Conservation (phyloP, 2,113 vertebrate species). For the Acrocephalus kingi region DNA sequence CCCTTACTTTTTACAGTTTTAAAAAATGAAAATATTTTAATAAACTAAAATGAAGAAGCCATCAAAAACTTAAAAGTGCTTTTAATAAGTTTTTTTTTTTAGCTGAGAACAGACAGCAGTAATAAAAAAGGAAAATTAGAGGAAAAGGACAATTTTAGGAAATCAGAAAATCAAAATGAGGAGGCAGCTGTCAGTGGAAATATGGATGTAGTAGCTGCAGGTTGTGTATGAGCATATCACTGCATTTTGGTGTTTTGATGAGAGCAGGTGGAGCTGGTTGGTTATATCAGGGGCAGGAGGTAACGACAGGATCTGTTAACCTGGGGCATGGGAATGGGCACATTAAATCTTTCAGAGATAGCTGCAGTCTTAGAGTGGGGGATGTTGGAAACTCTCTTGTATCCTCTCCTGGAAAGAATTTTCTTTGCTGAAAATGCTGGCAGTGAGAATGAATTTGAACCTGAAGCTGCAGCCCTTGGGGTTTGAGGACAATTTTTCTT, state of each 20-base stretch:
- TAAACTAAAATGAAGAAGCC: not conserved
- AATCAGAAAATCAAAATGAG: not conserved
- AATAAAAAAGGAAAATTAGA: not conserved
- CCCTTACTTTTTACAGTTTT: not conserved
- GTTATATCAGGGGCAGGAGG: not conserved
- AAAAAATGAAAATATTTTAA: not conserved
- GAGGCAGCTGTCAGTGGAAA: not conserved
- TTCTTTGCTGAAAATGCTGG: not conserved
- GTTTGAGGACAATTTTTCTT: not conserved
- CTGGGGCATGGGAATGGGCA: not conserved
- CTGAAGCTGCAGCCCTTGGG: not conserved
- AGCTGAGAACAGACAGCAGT: not conserved
- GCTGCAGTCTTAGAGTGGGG: not conserved
- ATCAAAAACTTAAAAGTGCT: not conserved
- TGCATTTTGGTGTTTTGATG: not conserved
- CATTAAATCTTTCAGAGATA: not conserved
- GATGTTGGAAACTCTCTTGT: not conserved
- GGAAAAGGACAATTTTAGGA: not conserved
- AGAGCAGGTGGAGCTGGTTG: not conserved
- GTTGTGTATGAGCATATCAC: accelerated
- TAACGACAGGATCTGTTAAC: not conserved
- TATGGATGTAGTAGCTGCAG: not conserved
- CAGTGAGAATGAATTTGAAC: not conserved
- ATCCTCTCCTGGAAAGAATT: not conserved
- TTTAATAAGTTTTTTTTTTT: not conserved